Conservation (phyloP, 2,113 vertebrate genomes). For the Eira barbara region DNA sequence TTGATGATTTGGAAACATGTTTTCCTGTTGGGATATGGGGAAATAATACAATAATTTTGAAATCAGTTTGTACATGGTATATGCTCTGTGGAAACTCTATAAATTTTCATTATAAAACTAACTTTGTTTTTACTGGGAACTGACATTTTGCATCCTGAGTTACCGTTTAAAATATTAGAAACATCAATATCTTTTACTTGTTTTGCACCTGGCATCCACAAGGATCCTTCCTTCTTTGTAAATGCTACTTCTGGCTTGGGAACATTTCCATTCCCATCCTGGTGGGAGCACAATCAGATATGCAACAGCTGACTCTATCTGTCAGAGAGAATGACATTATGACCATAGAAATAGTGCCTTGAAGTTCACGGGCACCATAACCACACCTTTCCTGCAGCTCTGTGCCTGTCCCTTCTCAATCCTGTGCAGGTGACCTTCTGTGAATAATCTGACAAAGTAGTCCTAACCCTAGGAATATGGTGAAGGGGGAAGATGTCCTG, state of each 20-base stretch:
- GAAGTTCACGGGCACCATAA: not conserved
- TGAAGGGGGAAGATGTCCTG: not conserved
- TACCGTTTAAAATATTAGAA: constrained; percentile 7
- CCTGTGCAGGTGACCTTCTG: not conserved
- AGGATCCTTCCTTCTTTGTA: not conserved
- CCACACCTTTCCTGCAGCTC: not conserved
- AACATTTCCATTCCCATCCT: not conserved
- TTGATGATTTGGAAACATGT: constrained; percentile 68
- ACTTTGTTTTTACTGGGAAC: not conserved
- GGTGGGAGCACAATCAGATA: not conserved
- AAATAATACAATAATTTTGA: not conserved
- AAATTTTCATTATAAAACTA: not conserved
- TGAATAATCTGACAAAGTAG: not conserved
- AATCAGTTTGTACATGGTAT: not conserved
- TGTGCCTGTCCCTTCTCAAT: not conserved
- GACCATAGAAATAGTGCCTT: not conserved
- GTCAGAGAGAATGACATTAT: not conserved
- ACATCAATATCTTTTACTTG: not conserved
- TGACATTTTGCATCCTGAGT: not conserved
- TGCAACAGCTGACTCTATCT: no score
- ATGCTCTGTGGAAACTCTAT: not conserved
- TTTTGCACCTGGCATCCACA: not conserved
- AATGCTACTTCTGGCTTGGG: not conserved
- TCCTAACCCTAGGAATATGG: not conserved
- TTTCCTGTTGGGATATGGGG: constrained; percentile 63